Percentiles rank a stretch among this genome's conserved stretches.
These are phyloP conservation scores for Dendrocincla fuliginosa DNA, from an alignment of 2,797 vertebrate genomes.

Conservation along the genomic window DNA sequence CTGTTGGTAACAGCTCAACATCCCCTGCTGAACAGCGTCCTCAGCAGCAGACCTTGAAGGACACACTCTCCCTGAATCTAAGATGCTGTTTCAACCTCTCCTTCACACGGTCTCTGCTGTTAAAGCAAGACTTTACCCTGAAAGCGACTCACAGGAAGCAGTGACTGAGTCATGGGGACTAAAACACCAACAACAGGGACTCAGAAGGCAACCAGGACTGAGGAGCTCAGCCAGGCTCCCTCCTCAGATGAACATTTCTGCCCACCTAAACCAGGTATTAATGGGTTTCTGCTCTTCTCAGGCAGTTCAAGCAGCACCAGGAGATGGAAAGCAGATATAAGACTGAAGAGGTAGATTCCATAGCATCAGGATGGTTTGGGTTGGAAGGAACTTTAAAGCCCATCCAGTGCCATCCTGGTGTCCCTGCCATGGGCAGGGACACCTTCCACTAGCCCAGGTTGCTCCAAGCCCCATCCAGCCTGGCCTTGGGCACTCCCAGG, in stretches of 20 bases:
- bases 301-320: not conserved
- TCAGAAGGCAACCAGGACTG: not conserved
- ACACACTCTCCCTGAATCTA: not conserved
- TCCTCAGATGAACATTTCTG: not conserved
- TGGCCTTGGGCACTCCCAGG: not conserved
- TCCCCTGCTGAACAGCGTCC: not conserved
- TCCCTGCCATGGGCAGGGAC: not conserved
- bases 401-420: not conserved
- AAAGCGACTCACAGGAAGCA: not conserved
- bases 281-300: rapidly evolving
- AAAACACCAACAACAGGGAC: not conserved
- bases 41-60: not conserved
- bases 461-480: rapidly evolving
- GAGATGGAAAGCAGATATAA: not conserved
- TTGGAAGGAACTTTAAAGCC: not conserved
- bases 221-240: not conserved
- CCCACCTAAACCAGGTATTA: not conserved
- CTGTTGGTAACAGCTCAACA: not conserved
- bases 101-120: not conserved
- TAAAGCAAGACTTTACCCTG: not conserved
- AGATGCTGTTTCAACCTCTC: not conserved
- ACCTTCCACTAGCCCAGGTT: rapidly evolving
- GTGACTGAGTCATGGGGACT: not conserved
- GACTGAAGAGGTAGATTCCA: not conserved
- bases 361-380: not conserved